Evolutionary conservation across 1,140 invertebrate species (phyloP).

Genomic region (Diorhabda carinulata): DNA sequence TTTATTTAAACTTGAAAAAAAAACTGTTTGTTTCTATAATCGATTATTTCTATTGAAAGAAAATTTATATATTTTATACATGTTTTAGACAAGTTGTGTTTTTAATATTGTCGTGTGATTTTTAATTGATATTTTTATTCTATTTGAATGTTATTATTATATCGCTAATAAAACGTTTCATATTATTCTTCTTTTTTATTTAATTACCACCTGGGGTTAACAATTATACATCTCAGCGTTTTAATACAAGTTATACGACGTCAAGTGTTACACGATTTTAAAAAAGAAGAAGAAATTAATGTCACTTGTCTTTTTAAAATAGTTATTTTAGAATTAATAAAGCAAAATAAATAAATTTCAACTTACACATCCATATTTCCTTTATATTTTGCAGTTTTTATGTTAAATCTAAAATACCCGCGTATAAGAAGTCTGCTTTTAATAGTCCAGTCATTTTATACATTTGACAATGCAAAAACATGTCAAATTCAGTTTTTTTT

Average conservation of each 20-base stretch:
- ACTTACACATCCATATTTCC: too few species aligned
- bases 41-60: slow-evolving; percentile 9
- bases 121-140: slow-evolving; percentile 23
- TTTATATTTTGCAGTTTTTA: too few species aligned
- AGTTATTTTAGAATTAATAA: too few species aligned
- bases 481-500: too few species aligned
- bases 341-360: too few species aligned
- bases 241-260: neutral
- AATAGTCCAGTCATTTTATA: too few species aligned
- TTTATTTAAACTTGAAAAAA: neutral
- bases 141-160: slow-evolving; percentile 22
- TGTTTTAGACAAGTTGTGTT: slow-evolving; percentile 19
- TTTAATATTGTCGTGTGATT: slow-evolving; percentile 11
- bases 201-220: neutral
- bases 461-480: too few species aligned
- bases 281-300: too few species aligned
- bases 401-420: too few species aligned
- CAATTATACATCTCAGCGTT: neutral
- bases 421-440: too few species aligned
- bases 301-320: too few species aligned
- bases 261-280: too few species aligned
- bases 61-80: slow-evolving; percentile 24
- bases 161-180: neutral
- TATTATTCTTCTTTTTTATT: neutral
- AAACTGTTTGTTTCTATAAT: slow-evolving; percentile 11